These are phyloP conservation scores for Drosophila parthenogenetica DNA, from an alignment of 2,888 invertebrate species.

Conservation along the genomic window DNA sequence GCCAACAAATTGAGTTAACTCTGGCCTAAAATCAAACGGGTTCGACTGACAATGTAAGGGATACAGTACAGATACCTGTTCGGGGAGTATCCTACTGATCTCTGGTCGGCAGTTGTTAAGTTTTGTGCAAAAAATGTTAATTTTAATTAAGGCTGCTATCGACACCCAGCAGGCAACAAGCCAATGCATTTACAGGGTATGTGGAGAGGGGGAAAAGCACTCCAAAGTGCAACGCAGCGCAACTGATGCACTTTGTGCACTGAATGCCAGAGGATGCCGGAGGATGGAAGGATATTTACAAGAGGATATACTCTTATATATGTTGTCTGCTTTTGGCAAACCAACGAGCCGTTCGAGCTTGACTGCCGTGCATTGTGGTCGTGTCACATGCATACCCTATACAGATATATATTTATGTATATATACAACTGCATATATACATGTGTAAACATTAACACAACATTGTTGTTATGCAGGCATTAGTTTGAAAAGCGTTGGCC, in stretches of 20 bases:
- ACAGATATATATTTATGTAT: background rate
- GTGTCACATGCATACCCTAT: slow-evolving; percentile 51
- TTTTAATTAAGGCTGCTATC: slow-evolving; percentile 81
- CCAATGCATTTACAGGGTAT: slow-evolving; percentile 39
- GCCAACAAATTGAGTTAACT: slow-evolving; percentile 75
- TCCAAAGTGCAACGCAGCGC: slow-evolving; percentile 79
- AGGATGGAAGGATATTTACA: slow-evolving; percentile 12
- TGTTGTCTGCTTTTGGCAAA: slow-evolving; percentile 71
- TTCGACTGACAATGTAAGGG: slow-evolving; percentile 59
- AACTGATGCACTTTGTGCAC: slow-evolving; percentile 77
- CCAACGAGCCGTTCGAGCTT: slow-evolving; percentile 56
- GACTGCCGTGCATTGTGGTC: slow-evolving; percentile 44
- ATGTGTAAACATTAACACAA: slow-evolving; percentile 79
- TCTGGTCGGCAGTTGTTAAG: slow-evolving; percentile 48
- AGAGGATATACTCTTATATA: slow-evolving; percentile 21
- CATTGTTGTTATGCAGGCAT: slow-evolving; percentile 64
- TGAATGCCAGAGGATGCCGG: slow-evolving; percentile 15
- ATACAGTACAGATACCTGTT: slow-evolving; percentile 8
- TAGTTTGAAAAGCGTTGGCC: slow-evolving; percentile 51
- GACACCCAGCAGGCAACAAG: slow-evolving; percentile 65
- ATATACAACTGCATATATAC: slow-evolving; percentile 36
- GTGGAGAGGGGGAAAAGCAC: slow-evolving; percentile 41
- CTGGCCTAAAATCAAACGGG: slow-evolving; percentile 72
- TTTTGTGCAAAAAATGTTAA: slow-evolving; percentile 79
- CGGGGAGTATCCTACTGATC: slow-evolving; percentile 34